A percentile compares a stretch with the other conserved stretches of the same genome.
phyloP scores from a whole-genome alignment of 2,113 vertebrate species.

The Leucoraja erinaceus region DNA sequence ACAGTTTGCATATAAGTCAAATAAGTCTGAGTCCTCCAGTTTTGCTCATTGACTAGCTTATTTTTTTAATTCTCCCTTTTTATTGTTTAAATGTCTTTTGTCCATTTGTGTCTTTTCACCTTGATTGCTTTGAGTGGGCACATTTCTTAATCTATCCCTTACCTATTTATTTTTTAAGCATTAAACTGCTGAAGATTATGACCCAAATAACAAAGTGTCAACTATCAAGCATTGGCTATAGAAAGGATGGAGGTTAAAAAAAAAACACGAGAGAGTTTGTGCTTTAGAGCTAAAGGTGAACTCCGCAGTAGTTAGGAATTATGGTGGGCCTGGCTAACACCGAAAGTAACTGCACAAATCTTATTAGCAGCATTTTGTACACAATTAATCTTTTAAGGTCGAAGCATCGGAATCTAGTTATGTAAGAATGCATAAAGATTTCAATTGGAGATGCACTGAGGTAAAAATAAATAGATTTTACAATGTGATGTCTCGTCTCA shows the following conservation, averaged over 20 bases:
- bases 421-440: not conserved
- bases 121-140: not conserved
- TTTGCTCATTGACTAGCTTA: not conserved
- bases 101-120: not conserved
- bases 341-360: no score
- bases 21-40: not conserved
- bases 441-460: not conserved
- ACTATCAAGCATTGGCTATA: not conserved
- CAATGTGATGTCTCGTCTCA: not conserved
- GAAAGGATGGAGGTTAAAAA: not conserved
- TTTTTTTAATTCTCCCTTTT: not conserved
- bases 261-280: not conserved
- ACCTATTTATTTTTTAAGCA: not conserved
- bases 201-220: not conserved
- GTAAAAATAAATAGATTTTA: not conserved
- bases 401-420: not conserved
- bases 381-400: not conserved
- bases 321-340: not conserved
- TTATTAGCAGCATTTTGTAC: no score
- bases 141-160: not conserved
- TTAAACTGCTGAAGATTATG: not conserved
- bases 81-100: not conserved
- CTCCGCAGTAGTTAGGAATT: not conserved
- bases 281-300: not conserved
- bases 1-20: no score